phyloP scores from a whole-genome alignment of 2,797 vertebrate genomes.

The Enteromius paludinosus region DNA sequence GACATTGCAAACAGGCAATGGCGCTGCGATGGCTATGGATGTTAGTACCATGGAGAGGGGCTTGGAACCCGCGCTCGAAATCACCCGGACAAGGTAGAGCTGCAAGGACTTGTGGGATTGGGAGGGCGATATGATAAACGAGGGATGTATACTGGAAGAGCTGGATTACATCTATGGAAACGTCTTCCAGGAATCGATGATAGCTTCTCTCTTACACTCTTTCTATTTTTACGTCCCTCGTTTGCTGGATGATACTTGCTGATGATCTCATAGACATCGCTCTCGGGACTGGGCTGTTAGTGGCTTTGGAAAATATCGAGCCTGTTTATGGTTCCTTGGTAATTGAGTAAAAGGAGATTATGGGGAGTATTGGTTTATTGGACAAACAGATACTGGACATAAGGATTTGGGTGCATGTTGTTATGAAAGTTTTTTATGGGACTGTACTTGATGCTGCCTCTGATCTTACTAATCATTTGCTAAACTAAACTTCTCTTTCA shows the following conservation, averaged over 20 bases:
- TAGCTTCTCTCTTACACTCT: constrained; percentile 12
- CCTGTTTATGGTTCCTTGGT: constrained; percentile 6
- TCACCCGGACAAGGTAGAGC: constrained; percentile 59
- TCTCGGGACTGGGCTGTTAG: background rate
- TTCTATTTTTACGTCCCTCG: constrained; percentile 3
- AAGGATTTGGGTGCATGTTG: background rate
- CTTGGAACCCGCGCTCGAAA: constrained; percentile 57
- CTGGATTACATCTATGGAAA: background rate
- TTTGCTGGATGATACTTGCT: constrained; percentile 5
- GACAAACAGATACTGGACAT: background rate
- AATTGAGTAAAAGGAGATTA: constrained; percentile 13
- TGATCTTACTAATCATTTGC: background rate
- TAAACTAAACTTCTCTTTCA: constrained; percentile 32
- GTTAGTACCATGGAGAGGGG: constrained; percentile 63
- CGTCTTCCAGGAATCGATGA: constrained; percentile 1
- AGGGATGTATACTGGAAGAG: background rate
- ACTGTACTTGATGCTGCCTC: background rate
- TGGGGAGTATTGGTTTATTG: constrained; percentile 8
- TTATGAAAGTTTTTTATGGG: background rate
- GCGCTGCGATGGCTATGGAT: constrained; percentile 65
- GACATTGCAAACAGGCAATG: constrained; percentile 63
- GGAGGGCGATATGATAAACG: background rate
- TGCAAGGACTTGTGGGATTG: constrained; percentile 27
- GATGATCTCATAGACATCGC: background rate
- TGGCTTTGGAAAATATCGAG: constrained; percentile 36